Conservation (phyloP, 2,888 invertebrate species). For the Buathra laborator region DNA sequence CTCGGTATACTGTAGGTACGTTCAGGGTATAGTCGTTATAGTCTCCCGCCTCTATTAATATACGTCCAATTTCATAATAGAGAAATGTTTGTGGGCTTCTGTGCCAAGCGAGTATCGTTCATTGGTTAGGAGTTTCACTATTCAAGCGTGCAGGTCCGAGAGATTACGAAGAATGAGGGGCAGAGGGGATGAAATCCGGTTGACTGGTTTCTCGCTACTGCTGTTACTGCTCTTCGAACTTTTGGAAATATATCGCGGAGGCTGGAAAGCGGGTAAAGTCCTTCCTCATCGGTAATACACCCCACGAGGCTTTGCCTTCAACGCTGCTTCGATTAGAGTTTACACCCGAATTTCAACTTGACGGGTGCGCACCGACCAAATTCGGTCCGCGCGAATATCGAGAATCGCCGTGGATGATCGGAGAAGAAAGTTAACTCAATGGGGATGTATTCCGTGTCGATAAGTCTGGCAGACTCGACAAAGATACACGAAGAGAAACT, state of each 20-base stretch:
- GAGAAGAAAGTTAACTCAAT: constrained; percentile 29
- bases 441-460: constrained; percentile 34
- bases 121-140: constrained; percentile 25
- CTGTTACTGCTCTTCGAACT: constrained; percentile 30
- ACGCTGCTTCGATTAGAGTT: constrained; percentile 46
- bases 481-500: constrained; percentile 21
- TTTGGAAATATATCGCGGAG: constrained; percentile 38
- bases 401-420: background rate
- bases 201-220: constrained; percentile 18
- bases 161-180: constrained; percentile 43
- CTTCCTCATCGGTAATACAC: constrained; percentile 14
- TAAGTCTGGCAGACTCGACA: constrained; percentile 30
- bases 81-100: constrained; percentile 51
- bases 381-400: constrained; percentile 19
- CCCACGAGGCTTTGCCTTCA: constrained; percentile 33
- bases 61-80: constrained; percentile 66
- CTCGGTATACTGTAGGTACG: constrained; percentile 17
- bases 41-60: constrained; percentile 56
- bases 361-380: constrained; percentile 14
- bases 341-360: constrained; percentile 47
- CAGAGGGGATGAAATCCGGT: background rate
- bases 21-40: constrained; percentile 14
- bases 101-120: constrained; percentile 18
- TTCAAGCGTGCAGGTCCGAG: constrained; percentile 21
- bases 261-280: constrained; percentile 27